Evolutionary conservation across 2,797 vertebrate genomes (phyloP).

Genomic region (Orientallactaga sibirica): DNA sequence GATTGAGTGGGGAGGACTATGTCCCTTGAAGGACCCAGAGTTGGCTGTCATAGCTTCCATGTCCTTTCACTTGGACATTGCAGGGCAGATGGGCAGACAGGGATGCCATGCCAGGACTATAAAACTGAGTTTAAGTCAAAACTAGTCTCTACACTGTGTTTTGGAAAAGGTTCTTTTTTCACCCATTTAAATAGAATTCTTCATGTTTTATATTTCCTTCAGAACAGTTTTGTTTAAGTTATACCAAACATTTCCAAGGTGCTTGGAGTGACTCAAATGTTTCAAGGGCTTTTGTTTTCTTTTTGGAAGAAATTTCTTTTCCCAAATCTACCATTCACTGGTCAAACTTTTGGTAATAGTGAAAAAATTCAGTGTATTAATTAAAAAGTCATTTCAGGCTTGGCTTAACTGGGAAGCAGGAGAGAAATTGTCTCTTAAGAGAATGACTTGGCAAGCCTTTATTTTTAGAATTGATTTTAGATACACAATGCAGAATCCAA

Average conservation of each 20-base stretch:
- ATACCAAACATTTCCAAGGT: not conserved
- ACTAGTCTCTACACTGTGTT: not conserved
- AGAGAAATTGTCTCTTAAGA: constrained; percentile 60
- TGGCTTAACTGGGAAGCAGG: constrained; percentile 52
- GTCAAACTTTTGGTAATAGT: constrained; percentile 28
- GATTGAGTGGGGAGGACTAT: not conserved
- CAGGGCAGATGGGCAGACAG: not conserved
- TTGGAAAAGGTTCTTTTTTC: not conserved
- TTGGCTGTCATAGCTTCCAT: not conserved
- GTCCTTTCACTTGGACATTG: not conserved
- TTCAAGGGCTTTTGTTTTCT: constrained; percentile 6
- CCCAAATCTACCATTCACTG: constrained; percentile 1
- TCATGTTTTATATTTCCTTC: not conserved
- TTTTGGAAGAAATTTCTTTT: not conserved
- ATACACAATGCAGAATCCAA: constrained; percentile 36
- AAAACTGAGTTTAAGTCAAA: not conserved
- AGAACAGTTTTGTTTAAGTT: constrained; percentile 49
- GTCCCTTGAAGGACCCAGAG: not conserved
- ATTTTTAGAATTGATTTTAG: constrained; percentile 63
- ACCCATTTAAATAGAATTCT: not conserved
- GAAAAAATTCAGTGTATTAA: constrained; percentile 39
- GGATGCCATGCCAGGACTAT: not conserved
- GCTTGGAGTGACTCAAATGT: not conserved
- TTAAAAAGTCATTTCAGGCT: constrained; percentile 68
- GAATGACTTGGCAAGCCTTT: constrained; percentile 35